A percentile compares a stretch with the other conserved stretches of the same genome.
Evolutionary conservation across 2,113 vertebrate genomes (phyloP).

Genomic region (Clarias gariepinus): DNA sequence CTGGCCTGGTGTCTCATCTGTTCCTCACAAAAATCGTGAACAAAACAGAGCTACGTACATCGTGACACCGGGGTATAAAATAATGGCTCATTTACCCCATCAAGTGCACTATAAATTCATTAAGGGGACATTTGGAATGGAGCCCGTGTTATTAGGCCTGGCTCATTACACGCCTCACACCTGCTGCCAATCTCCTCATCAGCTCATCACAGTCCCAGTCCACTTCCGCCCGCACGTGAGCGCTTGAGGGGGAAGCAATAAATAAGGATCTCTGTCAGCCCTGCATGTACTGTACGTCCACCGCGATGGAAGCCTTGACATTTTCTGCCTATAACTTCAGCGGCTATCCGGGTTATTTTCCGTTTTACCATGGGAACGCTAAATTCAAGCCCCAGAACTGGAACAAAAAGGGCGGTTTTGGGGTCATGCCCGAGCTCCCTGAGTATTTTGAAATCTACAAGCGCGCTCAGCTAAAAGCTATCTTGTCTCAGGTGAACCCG

Average conservation of each 20-base stretch:
- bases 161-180: conserved; percentile 12
- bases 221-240: background rate
- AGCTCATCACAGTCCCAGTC: background rate
- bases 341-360: conserved; percentile 60
- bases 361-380: conserved; percentile 56
- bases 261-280: background rate
- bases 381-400: conserved; percentile 68
- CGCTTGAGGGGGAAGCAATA: background rate
- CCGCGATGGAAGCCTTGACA: conserved; percentile 80
- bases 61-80: background rate
- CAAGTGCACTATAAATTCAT: conserved; percentile 12
- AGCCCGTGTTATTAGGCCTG: background rate
- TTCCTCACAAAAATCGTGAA: background rate
- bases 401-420: conserved; percentile 67
- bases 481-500: conserved; percentile 79
- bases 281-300: no score
- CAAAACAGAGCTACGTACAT: background rate
- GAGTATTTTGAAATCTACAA: conserved; percentile 80
- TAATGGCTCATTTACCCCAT: background rate
- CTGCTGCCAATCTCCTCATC: conserved; percentile 21
- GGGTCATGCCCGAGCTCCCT: conserved; percentile 62
- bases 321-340: conserved; percentile 63
- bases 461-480: conserved; percentile 72
- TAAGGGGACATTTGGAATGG: background rate
- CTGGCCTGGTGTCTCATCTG: background rate